Base-by-base conservation (phyloP, 2,888 invertebrate genomes). In the Caenorhabditis imperialis region DNA sequence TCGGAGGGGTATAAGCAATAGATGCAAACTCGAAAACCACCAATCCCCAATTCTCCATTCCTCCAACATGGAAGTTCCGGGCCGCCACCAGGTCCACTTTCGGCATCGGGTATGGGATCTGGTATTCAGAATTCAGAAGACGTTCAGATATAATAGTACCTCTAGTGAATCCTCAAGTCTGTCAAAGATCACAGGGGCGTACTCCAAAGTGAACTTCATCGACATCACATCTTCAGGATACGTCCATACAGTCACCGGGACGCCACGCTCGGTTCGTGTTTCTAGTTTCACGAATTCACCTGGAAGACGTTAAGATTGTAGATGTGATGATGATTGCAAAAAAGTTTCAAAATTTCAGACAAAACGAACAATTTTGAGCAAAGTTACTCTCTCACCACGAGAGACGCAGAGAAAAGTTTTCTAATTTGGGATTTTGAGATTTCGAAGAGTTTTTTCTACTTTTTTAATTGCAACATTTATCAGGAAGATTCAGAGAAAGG, bases 21-120 rank as follows among this genome's bases (percentile, higher is more conserved):
- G 70, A 76, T 16, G 62, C 50, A n/a, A 58, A 67, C n/a, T 76
- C 72, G 33, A 72, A 71, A 0, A 72, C 71, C 16, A 72, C 55
- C 10, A 76, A 35, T 7, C 90, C 90, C 89, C 89, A 90, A 77
- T 90, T 90, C 77, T 90, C 90, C 89, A 90, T 90, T 30, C 89
- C 90, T 10, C 89, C 89, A 3, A 89, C 88, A 20, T 88, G 85
- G 77, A 89, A 89, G 48, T 88, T 88, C 12, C 88, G 87, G 4
- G 89, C 88, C 3, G 89, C 89, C 23, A 90, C 89, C 83, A 90
- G 84, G 79, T 90, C 90, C 86, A 86, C 70, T 75, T 88, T 88
- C 7, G 79, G 76, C 22, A 88, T 53, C 6, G 87, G 86, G 69
- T 86, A 88, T 7, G 83, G 67, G 2, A 85, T 72, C 82, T 84